phyloP scores from a whole-genome alignment of 1,140 invertebrate species.

The Subanguina moxae region DNA sequence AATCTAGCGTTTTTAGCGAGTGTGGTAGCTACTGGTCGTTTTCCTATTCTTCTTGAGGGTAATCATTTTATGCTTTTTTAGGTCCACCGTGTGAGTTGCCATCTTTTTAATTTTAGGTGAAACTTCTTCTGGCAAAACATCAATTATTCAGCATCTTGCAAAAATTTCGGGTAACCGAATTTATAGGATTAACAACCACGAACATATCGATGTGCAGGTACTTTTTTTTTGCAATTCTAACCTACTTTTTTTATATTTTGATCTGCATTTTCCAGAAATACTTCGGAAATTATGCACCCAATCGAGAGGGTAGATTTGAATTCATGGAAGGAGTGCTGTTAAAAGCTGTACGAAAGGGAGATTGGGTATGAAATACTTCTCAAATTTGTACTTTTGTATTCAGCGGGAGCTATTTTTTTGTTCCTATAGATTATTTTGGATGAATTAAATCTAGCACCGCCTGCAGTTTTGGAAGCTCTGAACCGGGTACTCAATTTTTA shows the following conservation, averaged over 20 bases:
- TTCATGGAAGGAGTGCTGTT: conserved; percentile 89
- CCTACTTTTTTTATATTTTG: too few relatives aligned
- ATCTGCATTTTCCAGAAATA: conserved; percentile 74
- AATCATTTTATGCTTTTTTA: neutral
- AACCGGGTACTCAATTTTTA: conserved; percentile 69
- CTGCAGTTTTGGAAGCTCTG: conserved; percentile 92
- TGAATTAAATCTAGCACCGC: conserved; percentile 94
- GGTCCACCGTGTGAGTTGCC: too few relatives aligned
- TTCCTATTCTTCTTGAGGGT: conserved; percentile 84
- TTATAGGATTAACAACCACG: conserved; percentile 95
- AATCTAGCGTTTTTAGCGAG: conserved; percentile 85
- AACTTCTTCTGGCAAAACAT: conserved; percentile 98
- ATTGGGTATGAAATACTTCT: conserved; percentile 70
- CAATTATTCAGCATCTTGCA: conserved; percentile 87
- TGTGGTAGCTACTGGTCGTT: conserved; percentile 77
- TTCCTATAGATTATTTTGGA: conserved; percentile 83
- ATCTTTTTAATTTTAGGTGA: conserved; percentile 62
- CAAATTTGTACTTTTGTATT: neutral
- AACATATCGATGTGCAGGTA: conserved; percentile 89
- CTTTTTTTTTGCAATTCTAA: neutral
- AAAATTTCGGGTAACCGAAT: conserved; percentile 85
- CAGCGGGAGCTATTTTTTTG: neutral
- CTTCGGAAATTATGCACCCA: conserved; percentile 79
- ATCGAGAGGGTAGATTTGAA: conserved; percentile 77
- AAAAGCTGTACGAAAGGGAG: conserved; percentile 89